A percentile compares a stretch with the other conserved stretches of the same genome.
Evolutionary conservation across 2,113 vertebrate genomes (phyloP).

Genomic region (Pundamilia nyererei): DNA sequence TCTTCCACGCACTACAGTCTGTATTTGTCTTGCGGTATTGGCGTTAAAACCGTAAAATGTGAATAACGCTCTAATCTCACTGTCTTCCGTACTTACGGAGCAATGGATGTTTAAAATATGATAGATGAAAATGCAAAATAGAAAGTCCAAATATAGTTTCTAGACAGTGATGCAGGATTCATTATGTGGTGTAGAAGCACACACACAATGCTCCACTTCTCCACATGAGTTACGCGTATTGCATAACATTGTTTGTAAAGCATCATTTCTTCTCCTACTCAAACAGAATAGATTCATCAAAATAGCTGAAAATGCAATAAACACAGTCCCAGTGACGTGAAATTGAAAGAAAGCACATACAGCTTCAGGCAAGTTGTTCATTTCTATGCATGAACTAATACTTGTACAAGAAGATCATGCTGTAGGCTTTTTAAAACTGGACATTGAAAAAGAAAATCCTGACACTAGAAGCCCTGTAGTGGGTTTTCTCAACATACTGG

Average conservation of each 20-base stretch:
- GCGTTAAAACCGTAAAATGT: not conserved
- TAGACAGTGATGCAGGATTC: not conserved
- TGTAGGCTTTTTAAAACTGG: not conserved
- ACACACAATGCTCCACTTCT: not conserved
- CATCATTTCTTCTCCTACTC: not conserved
- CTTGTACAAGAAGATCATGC: not conserved
- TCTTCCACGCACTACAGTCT: not conserved
- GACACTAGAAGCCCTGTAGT: accelerated
- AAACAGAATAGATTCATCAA: not conserved
- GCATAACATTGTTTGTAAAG: not conserved
- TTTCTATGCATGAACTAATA: not conserved
- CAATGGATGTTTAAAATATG: not conserved
- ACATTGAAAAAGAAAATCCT: not conserved
- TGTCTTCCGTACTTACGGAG: accelerated
- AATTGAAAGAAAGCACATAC: not conserved
- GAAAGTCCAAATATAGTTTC: not conserved
- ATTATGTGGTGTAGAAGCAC: not conserved
- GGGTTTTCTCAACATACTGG: not conserved
- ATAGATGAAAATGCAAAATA: not conserved
- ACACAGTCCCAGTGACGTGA: not conserved
- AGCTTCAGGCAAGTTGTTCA: not conserved
- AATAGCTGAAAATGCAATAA: not conserved
- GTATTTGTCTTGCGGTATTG: not conserved
- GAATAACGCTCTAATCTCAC: not conserved
- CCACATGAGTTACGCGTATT: not conserved